Percentiles rank a stretch among this genome's conserved stretches.
Evolutionary conservation across 2,797 vertebrate species (phyloP).

Genomic region (Protonibea diacanthus): DNA sequence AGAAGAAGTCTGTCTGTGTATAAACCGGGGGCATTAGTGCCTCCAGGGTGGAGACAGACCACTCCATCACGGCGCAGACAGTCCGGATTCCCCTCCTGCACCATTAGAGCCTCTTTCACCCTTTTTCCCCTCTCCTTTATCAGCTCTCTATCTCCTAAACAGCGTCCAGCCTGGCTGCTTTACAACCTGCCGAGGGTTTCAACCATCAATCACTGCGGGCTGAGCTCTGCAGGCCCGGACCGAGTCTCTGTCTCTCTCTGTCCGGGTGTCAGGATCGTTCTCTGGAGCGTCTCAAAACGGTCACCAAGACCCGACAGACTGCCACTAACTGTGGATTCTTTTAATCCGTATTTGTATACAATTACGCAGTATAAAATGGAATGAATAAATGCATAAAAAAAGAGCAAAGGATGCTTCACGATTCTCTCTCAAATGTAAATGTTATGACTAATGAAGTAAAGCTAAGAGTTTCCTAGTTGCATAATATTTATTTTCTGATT

Average conservation of each 20-base stretch:
- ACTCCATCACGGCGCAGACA: slow-evolving; percentile 73
- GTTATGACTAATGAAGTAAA: too few species aligned
- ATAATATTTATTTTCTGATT: too few species aligned
- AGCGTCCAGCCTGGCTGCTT: slow-evolving; percentile 68
- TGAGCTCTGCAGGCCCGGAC: slow-evolving; percentile 30
- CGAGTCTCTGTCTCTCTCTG: not conserved
- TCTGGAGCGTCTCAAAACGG: not conserved
- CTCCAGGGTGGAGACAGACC: slow-evolving; percentile 52
- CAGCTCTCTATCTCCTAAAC: slow-evolving; percentile 82
- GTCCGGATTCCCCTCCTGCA: slow-evolving; percentile 59
- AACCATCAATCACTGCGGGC: slow-evolving; percentile 68
- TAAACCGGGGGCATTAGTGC: slow-evolving; percentile 75
- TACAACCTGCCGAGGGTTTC: slow-evolving; percentile 59
- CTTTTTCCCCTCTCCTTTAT: slow-evolving; percentile 61
- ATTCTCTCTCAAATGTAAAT: not conserved
- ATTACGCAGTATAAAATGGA: not conserved
- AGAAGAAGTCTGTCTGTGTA: slow-evolving; percentile 54
- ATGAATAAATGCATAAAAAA: too few species aligned
- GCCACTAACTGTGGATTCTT: not conserved
- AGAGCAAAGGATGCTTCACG: not conserved
- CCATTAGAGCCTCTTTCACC: slow-evolving; percentile 64
- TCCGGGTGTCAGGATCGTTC: slow-evolving; percentile 7
- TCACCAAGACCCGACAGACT: not conserved
- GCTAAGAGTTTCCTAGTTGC: too few species aligned
- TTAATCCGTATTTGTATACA: not conserved